phyloP scores from a whole-genome alignment of 2,797 vertebrate genomes.

The Gadopsis marmoratus region DNA sequence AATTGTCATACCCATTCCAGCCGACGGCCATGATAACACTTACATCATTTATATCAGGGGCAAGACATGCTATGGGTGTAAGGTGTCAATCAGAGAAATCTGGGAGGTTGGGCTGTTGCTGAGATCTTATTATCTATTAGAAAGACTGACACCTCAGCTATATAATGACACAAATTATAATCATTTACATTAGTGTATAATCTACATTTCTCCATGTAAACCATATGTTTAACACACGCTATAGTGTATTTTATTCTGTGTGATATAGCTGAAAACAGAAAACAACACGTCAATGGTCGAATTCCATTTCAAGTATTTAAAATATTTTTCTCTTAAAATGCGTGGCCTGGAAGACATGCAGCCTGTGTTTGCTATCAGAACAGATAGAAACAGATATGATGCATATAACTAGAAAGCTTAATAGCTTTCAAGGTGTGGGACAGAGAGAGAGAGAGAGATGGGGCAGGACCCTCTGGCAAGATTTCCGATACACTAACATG shows the following conservation, averaged over 20 bases:
- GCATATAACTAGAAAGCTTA: slow-evolving; percentile 40
- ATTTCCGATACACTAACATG: slow-evolving; percentile 75
- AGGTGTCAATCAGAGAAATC: slow-evolving; percentile 52
- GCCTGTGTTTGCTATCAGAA: slow-evolving; percentile 22
- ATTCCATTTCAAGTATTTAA: not conserved
- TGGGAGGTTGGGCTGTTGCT: slow-evolving; percentile 5
- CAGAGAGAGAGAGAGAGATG: slow-evolving; percentile 30
- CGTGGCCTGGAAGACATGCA: slow-evolving; percentile 35
- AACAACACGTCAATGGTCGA: not conserved
- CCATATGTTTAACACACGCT: not conserved
- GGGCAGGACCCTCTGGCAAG: slow-evolving; percentile 69
- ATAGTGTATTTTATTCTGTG: not conserved
- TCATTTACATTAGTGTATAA: not conserved
- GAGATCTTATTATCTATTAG: slow-evolving; percentile 13
- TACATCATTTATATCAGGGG: too few species aligned
- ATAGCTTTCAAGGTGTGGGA: slow-evolving; percentile 42
- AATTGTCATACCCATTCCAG: slow-evolving; percentile 10
- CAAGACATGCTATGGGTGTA: slow-evolving; percentile 45
- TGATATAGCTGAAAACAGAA: slow-evolving; percentile 9
- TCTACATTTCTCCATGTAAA: not conserved
- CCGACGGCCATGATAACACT: not conserved
- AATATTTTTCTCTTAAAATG: slow-evolving; percentile 7
- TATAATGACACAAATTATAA: slow-evolving; percentile 2
- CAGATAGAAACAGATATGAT: slow-evolving; percentile 33
- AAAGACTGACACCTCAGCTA: not conserved